Conservation (phyloP, 37 sponge, comb jelly and placozoan genomes). For the Theonella swinhoei region DNA sequence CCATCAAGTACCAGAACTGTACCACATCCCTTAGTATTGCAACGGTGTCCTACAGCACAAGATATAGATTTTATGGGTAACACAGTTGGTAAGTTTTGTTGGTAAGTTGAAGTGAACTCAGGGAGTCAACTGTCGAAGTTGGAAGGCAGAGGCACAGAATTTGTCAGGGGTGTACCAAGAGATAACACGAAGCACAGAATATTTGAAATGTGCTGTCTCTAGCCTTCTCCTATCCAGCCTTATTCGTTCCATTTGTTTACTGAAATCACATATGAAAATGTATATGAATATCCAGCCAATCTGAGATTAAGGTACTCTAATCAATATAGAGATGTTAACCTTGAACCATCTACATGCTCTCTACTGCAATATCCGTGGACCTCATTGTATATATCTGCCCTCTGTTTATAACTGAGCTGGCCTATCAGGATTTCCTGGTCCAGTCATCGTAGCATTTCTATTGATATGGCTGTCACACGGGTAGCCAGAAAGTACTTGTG, state of each 20-base stretch:
- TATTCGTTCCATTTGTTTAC: background rate
- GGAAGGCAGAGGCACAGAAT: background rate
- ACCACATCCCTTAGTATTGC: slow-evolving; percentile 24
- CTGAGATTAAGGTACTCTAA: too few species aligned
- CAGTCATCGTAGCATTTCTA: background rate
- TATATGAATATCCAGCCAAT: too few species aligned
- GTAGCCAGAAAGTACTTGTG: slow-evolving; percentile 27
- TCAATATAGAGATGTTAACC: background rate
- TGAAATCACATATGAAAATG: background rate
- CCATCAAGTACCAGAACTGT: slow-evolving; percentile 37
- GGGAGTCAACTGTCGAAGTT: background rate
- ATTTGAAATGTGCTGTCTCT: slow-evolving; percentile 30
- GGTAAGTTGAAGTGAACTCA: slow-evolving; percentile 18
- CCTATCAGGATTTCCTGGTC: slow-evolving; percentile 33
- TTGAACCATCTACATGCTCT: background rate
- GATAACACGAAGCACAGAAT: slow-evolving; percentile 5
- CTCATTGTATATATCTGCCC: slow-evolving; percentile 46
- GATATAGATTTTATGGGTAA: too few species aligned
- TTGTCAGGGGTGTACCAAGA: slow-evolving; percentile 2
- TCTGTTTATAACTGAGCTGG: slow-evolving; percentile 47
- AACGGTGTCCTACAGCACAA: slow-evolving; percentile 34
- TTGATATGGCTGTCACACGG: slow-evolving; percentile 16
- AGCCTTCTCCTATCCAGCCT: slow-evolving; percentile 34
- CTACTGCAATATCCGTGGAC: background rate
- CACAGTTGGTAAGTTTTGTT: background rate